phyloP scores from a whole-genome alignment of 2,888 invertebrate species.

The Lepidochrysops patricia region DNA sequence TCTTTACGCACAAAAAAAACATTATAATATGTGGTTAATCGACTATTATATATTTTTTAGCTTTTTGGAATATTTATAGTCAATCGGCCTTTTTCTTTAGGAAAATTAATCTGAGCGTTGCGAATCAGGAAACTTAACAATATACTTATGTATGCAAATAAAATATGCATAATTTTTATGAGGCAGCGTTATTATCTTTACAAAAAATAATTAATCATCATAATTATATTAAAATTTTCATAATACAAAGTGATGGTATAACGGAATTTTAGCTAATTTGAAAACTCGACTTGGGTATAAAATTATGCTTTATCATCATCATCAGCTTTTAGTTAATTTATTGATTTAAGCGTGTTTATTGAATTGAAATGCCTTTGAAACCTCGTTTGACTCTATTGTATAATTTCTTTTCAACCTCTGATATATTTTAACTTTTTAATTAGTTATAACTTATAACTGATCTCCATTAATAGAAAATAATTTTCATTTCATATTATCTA shows the following conservation, averaged over 20 bases:
- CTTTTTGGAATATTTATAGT: no score
- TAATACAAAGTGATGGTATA: neutral
- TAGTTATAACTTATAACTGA: no score
- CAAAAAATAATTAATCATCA: neutral
- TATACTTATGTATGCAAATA: neutral
- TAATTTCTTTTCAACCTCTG: no score
- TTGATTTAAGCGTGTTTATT: neutral
- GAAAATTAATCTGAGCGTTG: neutral
- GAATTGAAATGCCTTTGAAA: no score
- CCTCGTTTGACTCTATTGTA: no score
- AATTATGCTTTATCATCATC: neutral
- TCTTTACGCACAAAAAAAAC: no score
- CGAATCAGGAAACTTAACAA: neutral
- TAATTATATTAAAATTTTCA: neutral
- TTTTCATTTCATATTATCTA: no score
- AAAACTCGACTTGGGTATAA: neutral
- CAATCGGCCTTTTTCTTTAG: no score
- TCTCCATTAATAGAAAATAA: no score
- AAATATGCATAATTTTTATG: neutral
- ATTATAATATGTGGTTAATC: no score
- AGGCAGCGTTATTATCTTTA: neutral
- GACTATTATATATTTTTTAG: no score
- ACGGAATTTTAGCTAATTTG: neutral
- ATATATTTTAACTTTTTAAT: no score
- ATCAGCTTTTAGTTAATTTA: neutral